Conservation (phyloP, 2,797 vertebrate species). For the Bufotes viridis region DNA sequence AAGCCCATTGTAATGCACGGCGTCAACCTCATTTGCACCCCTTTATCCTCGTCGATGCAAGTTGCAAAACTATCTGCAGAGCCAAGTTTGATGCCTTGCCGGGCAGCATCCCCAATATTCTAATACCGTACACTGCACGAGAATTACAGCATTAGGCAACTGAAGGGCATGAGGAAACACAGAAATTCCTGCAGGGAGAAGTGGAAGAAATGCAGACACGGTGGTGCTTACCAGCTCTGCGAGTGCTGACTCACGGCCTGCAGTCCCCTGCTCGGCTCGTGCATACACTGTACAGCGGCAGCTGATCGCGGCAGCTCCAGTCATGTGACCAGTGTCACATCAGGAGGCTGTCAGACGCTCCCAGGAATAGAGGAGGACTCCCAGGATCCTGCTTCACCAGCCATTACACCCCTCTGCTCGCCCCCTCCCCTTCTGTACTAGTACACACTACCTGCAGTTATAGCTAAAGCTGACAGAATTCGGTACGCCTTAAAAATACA, state of each 20-base stretch:
- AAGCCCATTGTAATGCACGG: neutral
- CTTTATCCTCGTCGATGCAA: neutral
- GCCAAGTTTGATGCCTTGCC: conserved; percentile 23
- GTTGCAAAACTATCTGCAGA: neutral
- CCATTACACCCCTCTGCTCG: neutral
- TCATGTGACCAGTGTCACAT: conserved; percentile 64
- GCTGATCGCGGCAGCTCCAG: conserved; percentile 65
- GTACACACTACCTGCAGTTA: neutral
- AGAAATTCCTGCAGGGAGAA: neutral
- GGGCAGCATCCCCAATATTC: neutral
- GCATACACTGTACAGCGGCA: conserved; percentile 65
- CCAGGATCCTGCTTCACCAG: neutral
- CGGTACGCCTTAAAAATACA: too few relatives aligned
- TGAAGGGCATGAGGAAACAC: neutral
- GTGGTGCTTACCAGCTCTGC: conserved; percentile 62
- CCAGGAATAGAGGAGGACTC: conserved; percentile 40
- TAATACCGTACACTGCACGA: too few relatives aligned
- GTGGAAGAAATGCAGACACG: neutral
- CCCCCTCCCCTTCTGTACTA: neutral
- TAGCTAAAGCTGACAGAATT: too few relatives aligned
- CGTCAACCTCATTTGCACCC: neutral
- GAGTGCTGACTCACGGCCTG: conserved; percentile 74
- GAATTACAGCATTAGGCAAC: neutral
- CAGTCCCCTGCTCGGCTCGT: conserved; percentile 62
- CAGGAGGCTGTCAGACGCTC: conserved; percentile 25